Evolutionary conservation across 2,888 invertebrate species (phyloP).

Genomic region (Itoplectis maculator): DNA sequence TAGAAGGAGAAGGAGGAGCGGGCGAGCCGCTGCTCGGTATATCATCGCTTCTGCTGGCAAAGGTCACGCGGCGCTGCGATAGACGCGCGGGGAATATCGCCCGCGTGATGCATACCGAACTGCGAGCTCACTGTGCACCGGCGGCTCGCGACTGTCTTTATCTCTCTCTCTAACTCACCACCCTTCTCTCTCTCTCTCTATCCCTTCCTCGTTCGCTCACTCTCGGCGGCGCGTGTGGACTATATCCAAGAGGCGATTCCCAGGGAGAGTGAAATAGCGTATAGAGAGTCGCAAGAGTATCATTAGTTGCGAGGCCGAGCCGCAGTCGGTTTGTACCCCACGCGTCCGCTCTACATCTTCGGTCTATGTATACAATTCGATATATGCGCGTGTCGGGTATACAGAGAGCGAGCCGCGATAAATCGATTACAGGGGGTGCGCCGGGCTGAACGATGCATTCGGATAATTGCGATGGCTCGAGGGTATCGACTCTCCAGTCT

Average conservation of each 20-base stretch:
- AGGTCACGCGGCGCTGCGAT: slow-evolving; percentile 51
- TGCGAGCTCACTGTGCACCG: too few relatives aligned
- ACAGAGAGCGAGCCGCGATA: slow-evolving; percentile 58
- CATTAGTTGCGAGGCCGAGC: slow-evolving; percentile 47
- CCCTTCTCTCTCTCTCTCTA: slow-evolving; percentile 2
- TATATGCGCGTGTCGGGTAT: slow-evolving; percentile 38
- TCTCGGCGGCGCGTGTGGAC: neutral
- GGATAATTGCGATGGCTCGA: slow-evolving; percentile 51
- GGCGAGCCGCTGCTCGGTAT: slow-evolving; percentile 28
- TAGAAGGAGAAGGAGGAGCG: neutral
- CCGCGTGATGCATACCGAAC: slow-evolving; percentile 51
- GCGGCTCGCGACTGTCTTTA: slow-evolving; percentile 56
- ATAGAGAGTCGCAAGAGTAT: slow-evolving; percentile 28
- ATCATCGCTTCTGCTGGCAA: slow-evolving; percentile 47
- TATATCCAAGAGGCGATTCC: slow-evolving; percentile 45
- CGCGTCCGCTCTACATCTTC: slow-evolving; percentile 33
- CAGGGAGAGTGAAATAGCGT: slow-evolving; percentile 31
- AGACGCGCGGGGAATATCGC: slow-evolving; percentile 38
- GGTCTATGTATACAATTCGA: slow-evolving; percentile 19
- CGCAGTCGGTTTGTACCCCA: slow-evolving; percentile 23
- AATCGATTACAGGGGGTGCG: slow-evolving; percentile 58
- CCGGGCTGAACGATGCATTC: slow-evolving; percentile 49
- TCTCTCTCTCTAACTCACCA: slow-evolving; percentile 21
- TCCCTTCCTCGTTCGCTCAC: slow-evolving; percentile 16
- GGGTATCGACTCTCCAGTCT: slow-evolving; percentile 32